Conservation (phyloP, 2,888 invertebrate genomes). For the Cheilosia scutellata region DNA sequence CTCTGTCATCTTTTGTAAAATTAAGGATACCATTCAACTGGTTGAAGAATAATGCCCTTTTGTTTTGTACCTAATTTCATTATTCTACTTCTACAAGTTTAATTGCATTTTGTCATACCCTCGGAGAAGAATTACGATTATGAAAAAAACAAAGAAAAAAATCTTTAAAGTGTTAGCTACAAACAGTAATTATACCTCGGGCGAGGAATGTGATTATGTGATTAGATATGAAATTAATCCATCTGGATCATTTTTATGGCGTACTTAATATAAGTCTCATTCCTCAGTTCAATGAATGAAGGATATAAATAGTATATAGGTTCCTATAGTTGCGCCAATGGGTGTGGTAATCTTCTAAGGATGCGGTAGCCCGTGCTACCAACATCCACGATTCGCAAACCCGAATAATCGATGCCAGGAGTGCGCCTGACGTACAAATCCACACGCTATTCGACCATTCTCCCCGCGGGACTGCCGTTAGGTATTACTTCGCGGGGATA, state of each 20-base stretch:
- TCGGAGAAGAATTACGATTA: slow-evolving; percentile 17
- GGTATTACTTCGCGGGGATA: no score
- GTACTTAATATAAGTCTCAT: background rate
- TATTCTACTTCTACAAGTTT: slow-evolving; percentile 61
- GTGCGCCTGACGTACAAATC: no score
- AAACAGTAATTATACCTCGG: slow-evolving; percentile 53
- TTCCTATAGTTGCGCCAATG: no score
- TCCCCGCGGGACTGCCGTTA: no score
- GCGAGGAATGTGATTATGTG: slow-evolving; percentile 42
- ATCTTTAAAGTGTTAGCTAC: slow-evolving; percentile 46
- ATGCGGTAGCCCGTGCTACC: no score
- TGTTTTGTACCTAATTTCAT: slow-evolving; percentile 64
- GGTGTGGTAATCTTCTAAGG: no score
- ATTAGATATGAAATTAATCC: slow-evolving; percentile 24
- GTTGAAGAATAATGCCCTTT: slow-evolving; percentile 64
- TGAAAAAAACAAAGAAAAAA: slow-evolving; percentile 10
- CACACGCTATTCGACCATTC: no score
- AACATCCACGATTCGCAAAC: no score
- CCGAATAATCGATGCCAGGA: no score
- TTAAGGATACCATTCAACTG: slow-evolving; percentile 66
- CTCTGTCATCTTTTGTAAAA: slow-evolving; percentile 55
- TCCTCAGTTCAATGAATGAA: background rate
- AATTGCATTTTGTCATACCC: slow-evolving; percentile 55
- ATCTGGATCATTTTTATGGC: background rate
- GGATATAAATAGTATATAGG: no score